Base-by-base conservation (phyloP, 2,888 invertebrate species). In the Caenorhabditis sp. region DNA sequence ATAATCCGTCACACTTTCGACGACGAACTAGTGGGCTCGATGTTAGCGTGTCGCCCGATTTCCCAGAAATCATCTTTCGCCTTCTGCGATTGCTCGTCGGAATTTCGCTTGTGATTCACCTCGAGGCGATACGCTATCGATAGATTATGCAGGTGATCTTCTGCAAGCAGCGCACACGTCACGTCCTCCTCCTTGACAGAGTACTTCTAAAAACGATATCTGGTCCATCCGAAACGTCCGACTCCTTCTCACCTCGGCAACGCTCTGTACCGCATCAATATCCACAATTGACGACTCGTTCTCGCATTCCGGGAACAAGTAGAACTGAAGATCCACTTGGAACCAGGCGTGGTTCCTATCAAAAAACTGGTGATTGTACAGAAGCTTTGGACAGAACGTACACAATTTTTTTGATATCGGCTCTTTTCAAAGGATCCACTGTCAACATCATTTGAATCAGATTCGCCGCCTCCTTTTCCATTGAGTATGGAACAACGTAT, bases 91-190 rank as follows among this genome's bases (percentile, higher is more conserved):
- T 88, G 83, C 90, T 96, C 95, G 89, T 96, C 95, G 0, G 95
- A 96, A 83, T 96, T 95, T 35, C 88, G 92, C 90, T 96, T 96
- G 90, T 99, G 99, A 90, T 99, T 99, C 17, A 99, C 95, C 81
- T 99, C 95, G 78, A 99, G 92, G 90, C 98, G 96, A 91, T 99
- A 99, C 3, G 99, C 99, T 83, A 99, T 98, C 2, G 95, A 95
- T 56, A 99, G 91, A 90, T 98, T 97, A 91, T 99, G 96, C 89
- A 98, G 97, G 0, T 96, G 96, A 91, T 99, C 96, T 0, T 96
- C 96, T 89, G 94, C 95, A 52, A 98, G 90, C 79, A 99, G 90
- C 0, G 98, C 96, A 85, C 93, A 93, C 89, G 97, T 96, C 0
- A 99, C 98, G 90, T 99, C 98, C 41, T 93, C 92, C 88, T 97